Evolutionary conservation across 2,888 invertebrate genomes (phyloP), one percentile per base, ranked within the genome.

Genomic region (Chymomyza procnemis): DNA sequence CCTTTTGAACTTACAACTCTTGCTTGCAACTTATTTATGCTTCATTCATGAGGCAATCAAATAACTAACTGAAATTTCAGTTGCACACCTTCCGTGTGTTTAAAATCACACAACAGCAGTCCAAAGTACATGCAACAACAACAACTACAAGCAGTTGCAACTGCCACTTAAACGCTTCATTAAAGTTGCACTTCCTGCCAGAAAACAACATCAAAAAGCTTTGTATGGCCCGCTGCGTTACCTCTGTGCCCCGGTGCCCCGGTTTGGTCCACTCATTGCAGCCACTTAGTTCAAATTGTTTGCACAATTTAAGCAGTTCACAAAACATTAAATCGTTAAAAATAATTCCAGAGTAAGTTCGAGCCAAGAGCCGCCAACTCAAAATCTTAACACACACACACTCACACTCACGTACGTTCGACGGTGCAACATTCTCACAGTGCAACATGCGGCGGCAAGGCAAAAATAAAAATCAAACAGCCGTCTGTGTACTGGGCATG

Each of bases 281-380:
- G 46, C 47, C 63, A 62, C 83, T 86, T 83, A 81, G 80, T 76
- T 84, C 75, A 54, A 86, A 86, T 86, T 86, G 83, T 83, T 83
- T 83, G 83, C 83, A 86, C 83, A 86, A 86, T 86, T 86, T 81
- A 84, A 84, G 79, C 85, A 85, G 86, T 84, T 83, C 82, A 84
- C 86, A 81, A 84, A 83, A 83, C 83, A 84, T 83, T 83, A 84
- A 86, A 86, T 83, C 84, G 82, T 86, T 83, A 73, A 84, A 79
- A 79, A 76, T 72, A 82, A 79, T 41, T 41, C 34, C 34, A 41
- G 34, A 41, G 34, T 41, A 9, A 41, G 34, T 26, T 26, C 26
- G 6, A 41, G 34, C 58, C 41, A 22, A 19, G 16, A 22, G 21
- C 8, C 16, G 16, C 18, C 30, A 19, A 19, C 41, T 58, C 18